Percentiles rank a stretch among this genome's conserved stretches.
Conservation (phyloP, 1,140 invertebrate species). For the Pygmarrhopalites habei region DNA sequence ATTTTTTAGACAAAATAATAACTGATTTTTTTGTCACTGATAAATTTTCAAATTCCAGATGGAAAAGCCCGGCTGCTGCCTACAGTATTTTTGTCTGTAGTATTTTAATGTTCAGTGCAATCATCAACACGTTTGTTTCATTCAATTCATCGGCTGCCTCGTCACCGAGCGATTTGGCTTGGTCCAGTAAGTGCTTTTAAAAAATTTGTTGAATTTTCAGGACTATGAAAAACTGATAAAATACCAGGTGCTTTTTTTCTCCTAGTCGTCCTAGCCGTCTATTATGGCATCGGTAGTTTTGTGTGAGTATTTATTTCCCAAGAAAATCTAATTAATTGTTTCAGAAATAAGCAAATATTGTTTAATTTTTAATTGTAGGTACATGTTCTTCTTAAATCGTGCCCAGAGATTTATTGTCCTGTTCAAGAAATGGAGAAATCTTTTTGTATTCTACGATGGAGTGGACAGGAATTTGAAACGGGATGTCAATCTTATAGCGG, state of each 20-base stretch:
- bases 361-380: slow-evolving; percentile 12
- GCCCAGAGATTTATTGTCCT: background rate
- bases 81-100: background rate
- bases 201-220: too few species aligned
- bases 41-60: background rate
- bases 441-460: slow-evolving; percentile 4
- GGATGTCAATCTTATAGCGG: slow-evolving; percentile 24
- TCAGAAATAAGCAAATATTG: background rate
- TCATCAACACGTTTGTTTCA: background rate
- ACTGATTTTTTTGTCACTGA: too few species aligned
- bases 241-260: too few species aligned
- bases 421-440: slow-evolving; percentile 18
- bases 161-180: background rate
- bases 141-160: background rate
- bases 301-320: background rate
- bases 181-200: slow-evolving; percentile 6
- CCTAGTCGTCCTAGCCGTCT: slow-evolving; percentile 5
- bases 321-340: background rate
- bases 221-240: too few species aligned
- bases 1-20: too few species aligned
- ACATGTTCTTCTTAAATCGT: slow-evolving; percentile 11
- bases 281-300: background rate
- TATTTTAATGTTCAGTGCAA: background rate
- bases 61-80: background rate
- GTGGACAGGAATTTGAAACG: slow-evolving; percentile 16